phyloP scores from a whole-genome alignment of 2,797 vertebrate genomes.

The Enteromius afrohamiltoni region DNA sequence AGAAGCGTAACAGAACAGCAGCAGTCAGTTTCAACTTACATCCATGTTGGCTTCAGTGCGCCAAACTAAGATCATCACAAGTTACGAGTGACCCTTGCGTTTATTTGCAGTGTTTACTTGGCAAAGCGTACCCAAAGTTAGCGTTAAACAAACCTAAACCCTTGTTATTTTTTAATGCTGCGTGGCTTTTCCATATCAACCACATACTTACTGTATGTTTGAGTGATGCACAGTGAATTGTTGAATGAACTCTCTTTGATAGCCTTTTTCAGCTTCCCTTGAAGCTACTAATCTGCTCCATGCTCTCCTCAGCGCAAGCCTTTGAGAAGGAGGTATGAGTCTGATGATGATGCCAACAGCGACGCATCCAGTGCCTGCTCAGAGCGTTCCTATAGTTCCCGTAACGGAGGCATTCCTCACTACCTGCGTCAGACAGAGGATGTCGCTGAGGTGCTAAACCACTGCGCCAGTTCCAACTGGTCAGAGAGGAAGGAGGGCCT shows the following conservation, averaged over 20 bases:
- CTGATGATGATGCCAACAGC: conserved; percentile 93
- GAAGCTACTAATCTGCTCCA: conserved; percentile 2
- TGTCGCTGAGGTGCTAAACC: conserved; percentile 96
- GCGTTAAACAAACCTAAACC: not conserved
- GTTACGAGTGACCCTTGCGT: not conserved
- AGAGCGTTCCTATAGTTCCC: conserved; percentile 91
- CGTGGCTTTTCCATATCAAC: conserved; percentile 65
- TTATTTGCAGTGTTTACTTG: not conserved
- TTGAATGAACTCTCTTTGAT: conserved; percentile 19
- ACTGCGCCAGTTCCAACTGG: conserved; percentile 99
- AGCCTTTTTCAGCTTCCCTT: not conserved
- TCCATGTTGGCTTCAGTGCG: not conserved
- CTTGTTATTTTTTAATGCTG: conserved; percentile 35
- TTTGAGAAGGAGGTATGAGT: conserved; percentile 89
- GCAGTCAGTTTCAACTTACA: not conserved
- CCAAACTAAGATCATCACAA: not conserved
- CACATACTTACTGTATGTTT: conserved; percentile 8
- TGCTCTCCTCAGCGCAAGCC: conserved; percentile 86
- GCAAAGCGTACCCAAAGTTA: not conserved
- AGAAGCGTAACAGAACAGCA: not conserved
- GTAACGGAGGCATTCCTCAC: conserved; percentile 91
- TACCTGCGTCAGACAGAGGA: conserved; percentile 95
- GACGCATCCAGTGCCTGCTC: conserved; percentile 96
- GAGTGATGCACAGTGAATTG: conserved; percentile 32
- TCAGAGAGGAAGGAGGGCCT: conserved; percentile 96